phyloP scores from a whole-genome alignment of 2,888 invertebrate genomes.

The Ochropleura leucogaster region DNA sequence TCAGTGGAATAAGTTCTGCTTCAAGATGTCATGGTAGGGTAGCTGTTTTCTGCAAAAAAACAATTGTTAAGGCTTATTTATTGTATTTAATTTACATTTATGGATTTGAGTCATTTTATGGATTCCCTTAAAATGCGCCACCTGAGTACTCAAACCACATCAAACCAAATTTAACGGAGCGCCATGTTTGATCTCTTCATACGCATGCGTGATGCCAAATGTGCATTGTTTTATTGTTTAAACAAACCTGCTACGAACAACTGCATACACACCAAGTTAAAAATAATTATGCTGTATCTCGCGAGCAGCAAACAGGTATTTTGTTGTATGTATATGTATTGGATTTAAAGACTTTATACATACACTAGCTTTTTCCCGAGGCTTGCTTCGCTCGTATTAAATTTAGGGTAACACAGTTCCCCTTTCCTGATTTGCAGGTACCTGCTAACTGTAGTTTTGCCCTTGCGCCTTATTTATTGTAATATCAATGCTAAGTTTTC shows the following conservation, averaged over 20 bases:
- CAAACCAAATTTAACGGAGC: constrained; percentile 40
- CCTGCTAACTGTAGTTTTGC: too few species aligned
- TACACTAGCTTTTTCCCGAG: too few species aligned
- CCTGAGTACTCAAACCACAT: constrained; percentile 51
- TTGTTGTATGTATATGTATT: neutral
- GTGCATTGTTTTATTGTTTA: constrained; percentile 40
- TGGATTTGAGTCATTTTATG: constrained; percentile 10
- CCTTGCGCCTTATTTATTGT: too few species aligned
- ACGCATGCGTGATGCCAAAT: constrained; percentile 13
- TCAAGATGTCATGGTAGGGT: too few species aligned
- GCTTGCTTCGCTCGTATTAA: too few species aligned
- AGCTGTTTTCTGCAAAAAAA: too few species aligned
- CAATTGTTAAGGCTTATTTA: too few species aligned
- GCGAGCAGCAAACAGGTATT: neutral
- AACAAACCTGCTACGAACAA: constrained; percentile 22
- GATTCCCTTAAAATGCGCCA: constrained; percentile 27
- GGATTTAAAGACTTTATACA: neutral
- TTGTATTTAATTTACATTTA: too few species aligned
- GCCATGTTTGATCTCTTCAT: constrained; percentile 54
- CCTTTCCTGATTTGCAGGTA: too few species aligned
- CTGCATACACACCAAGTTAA: neutral
- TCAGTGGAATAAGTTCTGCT: too few species aligned
- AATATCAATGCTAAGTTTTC: too few species aligned
- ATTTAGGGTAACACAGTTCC: too few species aligned
- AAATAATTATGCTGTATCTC: constrained; percentile 16